Evolutionary conservation across 2,113 vertebrate genomes (phyloP), one percentile per base, ranked within the genome.

Genomic region (Fukomys damarensis): DNA sequence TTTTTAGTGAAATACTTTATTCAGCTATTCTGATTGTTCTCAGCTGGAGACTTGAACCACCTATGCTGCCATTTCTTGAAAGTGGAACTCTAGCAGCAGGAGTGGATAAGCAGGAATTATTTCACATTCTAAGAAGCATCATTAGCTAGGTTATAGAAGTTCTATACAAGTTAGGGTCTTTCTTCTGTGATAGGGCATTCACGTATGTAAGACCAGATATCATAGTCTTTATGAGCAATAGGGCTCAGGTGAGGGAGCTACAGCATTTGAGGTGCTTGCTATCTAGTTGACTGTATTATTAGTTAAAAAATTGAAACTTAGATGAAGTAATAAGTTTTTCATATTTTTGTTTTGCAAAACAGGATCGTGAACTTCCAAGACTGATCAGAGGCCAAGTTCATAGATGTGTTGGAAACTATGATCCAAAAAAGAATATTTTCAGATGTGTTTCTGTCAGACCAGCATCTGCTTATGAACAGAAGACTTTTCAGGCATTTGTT

Each of bases 361-460:
- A 99, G 99, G 99, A 99, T 95, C 98, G 99, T 56, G 98, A 98
- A 52, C 99, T 99, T 87, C 99, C 99, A 90, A 99, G 99, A 96
- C 98, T 99, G 94, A 99, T 99, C 96, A 99, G 99, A 97, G 99
- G 99, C 74, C 99, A 98, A 97, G 98, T 99, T 93, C 99, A 99
- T 96, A 99, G 99, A 63, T 99, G 99, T 96, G 98, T 99, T 97
- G 99, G 99, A 49, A 99, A 98, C 98, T 99, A 99, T 68, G 99
- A 99, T 68, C 92, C 97, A 82, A 98, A 98, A 94, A 99, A 96
- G 98, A 99, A 99, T 49, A 46, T 99, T 96, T 98, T 99, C 94
- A 98, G 98, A 94, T 99, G 99, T 9, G 98, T 99, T 91, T 99
- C 99, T 63, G 98, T 99, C 38, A 98, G 99, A 96, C 98, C 99